Evolutionary conservation across 2,797 vertebrate species (phyloP), one percentile per base, ranked within the genome.

Genomic region (Bovichtus variegatus): DNA sequence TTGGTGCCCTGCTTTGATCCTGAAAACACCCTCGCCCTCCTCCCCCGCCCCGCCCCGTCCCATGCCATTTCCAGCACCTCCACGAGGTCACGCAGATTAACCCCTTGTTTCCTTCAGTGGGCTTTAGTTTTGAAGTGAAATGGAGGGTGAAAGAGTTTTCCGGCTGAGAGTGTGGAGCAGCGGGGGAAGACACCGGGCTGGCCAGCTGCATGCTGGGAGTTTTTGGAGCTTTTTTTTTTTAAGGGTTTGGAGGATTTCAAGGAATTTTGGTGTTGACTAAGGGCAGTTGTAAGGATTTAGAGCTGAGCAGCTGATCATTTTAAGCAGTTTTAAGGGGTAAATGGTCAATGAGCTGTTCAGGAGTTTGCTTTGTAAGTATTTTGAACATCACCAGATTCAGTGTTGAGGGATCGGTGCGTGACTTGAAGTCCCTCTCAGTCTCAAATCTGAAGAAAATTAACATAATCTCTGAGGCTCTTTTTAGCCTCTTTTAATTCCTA

Each of bases 1-100:
- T 64, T 81, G 65, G 46, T 41, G 69, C 60, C 66, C 59, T 38
- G n/a, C 86, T 93, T 92, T 92, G 82, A 90, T 87, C 73, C 72
- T 54, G 61, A 38, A 63, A 64, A 38, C 64, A 31, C 51, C 59
- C 40, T 23, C n/a, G 38, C 11, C 21, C 38, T 13, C 38, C 73
- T 38, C 54, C 64, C 64, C 58, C 16, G 0, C 57, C 21, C 23
- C 16, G 0, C 55, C 46, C 76, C 10, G 5, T 47, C 72, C 77
- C 57, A 76, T 41, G 71, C 31, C 67, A 69, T 68, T 54, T 81
- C 80, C 78, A 81, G 72, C 81, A 73, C 81, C 85, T 78, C 74
- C 27, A 53, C 18, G 5, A 62, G 87, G 64, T 87, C 76, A 85
- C 34, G 1, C 64, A 82, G 73, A 76, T 93, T 92, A 92, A 92